Base-by-base conservation (phyloP, 2,797 vertebrate genomes). In the Lindbergichthys nudifrons region DNA sequence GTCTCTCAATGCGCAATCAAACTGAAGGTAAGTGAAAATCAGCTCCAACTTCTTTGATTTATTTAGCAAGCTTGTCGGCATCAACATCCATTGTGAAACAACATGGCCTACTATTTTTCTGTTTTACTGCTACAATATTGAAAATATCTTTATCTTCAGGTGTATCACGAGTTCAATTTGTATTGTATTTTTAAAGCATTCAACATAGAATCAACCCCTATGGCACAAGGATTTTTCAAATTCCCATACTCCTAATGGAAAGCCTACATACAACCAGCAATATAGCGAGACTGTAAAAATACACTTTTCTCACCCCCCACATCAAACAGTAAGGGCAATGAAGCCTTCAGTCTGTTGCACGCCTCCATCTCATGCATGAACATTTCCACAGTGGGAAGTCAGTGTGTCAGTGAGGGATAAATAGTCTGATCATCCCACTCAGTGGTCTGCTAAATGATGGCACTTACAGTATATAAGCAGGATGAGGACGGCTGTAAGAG, bases 51-150 rank as follows among this genome's bases (percentile, higher is more conserved):
- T 51, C 36, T 67, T 68, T 42, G 41, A 69, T 58, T 63, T 13
- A 61, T 52, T 64, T 52, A 36, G n/a, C 48, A 66, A 48, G 64
- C 36, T 30, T 42, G 57, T 67, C 67, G 26, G 23, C 47, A 18
- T 75, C 39, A n/a, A 36, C 41, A 32, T 30, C 19, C 14, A 18
- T 41, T 36, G 3, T 60, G 30, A 54, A 42, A 45, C 36, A 56
- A 13, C 48, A 2, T 1, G 10, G 41, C 50, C 47, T 53, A 32
- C 30, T 23, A 4, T 21, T 30, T 13, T 15, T 47, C 47, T 65
- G n/a, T 23, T 50, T 30, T 0, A 14, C 7, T 26, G 26, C 11
- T 12, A 46, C 3, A 32, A 14, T 54, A 14, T 26, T 13, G 11
- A 39, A 64, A 23, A 5, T 4, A n/a, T 51, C 23, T 23, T 4